Base-by-base conservation (phyloP, 35 echinoderm and acorn worm species). In the Ophioderma brevispina region DNA sequence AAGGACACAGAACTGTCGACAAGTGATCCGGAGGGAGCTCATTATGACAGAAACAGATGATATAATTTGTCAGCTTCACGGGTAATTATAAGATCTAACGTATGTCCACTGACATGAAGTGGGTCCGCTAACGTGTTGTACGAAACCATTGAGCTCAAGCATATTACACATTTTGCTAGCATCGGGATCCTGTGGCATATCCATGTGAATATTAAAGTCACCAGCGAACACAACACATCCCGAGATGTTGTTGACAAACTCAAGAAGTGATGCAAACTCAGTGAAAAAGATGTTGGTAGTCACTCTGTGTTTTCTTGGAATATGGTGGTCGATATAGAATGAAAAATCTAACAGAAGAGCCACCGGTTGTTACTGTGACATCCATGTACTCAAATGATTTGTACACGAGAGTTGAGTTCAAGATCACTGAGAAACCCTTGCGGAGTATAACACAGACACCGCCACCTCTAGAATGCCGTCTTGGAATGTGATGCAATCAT, bases 161-260 rank as follows among this genome's bases (percentile, higher is more conserved):
- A 92, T 35, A 36, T 95, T 78, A 18, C 77, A 35, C 25, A 95
- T 82, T 32, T 3, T 79, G 35, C 8, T 42, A 18, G 78, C 82
- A 52, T 92, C 80, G 35, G 32, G 4, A 35, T 95, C 49, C 35
- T n/a, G 13, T 31, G 31, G 31, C 38, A 81, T 82, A 37, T 95
- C 81, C 30, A 95, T 64, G 32, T 95, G 93, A 32, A 91, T 52
- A 77, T 87, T 94, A 76, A 91, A 94, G 55, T 94, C 93, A 19
- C 93, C 93, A 38, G 77, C 89, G 0, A 95, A 78, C 33, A 87
- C n/a, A 35, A 95, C 80, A 56, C 75, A 36, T 18, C 59, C 78
- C 23, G 89, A 31, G 38, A 89, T 18, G 37, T 78, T 89, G 15
- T 37, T 78, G 38, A 94, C 37, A 39, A 42, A 21, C 39, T 94